Evolutionary conservation across 2,113 vertebrate species (phyloP), one percentile per base, ranked within the genome.

Genomic region (Phylloscopus trochilus): DNA sequence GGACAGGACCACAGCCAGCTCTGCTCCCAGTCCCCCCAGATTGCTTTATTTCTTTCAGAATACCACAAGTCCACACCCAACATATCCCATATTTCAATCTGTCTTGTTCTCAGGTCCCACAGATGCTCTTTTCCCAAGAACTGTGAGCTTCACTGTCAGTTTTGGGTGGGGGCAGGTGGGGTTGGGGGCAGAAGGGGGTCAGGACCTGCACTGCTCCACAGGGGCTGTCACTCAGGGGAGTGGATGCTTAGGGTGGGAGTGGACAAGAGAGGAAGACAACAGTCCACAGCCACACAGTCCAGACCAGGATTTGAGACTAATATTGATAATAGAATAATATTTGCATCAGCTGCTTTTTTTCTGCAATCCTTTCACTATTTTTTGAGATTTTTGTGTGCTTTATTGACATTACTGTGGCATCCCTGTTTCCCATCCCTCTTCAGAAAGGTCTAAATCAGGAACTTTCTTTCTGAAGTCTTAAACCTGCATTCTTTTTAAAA

Each of bases 41-140:
- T 49, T 62, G 15, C 62, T 77, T 53, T 26, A 4, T 83, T 4
- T 66, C 58, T n/a, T 76, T 69, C 5, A 15, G 68, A 44, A 8
- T 46, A 10, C 0, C 1, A 60, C 27, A 33, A 33, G 5, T 17
- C 9, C 23, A 72, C 56, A 64, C 31, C 9, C 3, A 74, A 0
- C 26, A 39, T 44, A 28, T 17, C 16, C 24, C 7, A 1, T 52
- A n/a, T 66, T 53, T 74, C 17, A 72, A 2, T 69, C 30, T 4
- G 0, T 66, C 41, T n/a, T 3, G 1, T 52, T 88, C 46, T 67
- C 37, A 23, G 70, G 11, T 15, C 19, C 10, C 37, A 4, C 7
- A 78, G 56, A 23, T 9, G 1, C 19, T 86, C 51, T 14, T 41
- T 66, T 73, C 11, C 8, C 35, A 49, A 16, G 51, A 58, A 17